These are phyloP conservation scores for Aethina tumida DNA, from an alignment of 1,140 invertebrate species.

Conservation along the genomic window DNA sequence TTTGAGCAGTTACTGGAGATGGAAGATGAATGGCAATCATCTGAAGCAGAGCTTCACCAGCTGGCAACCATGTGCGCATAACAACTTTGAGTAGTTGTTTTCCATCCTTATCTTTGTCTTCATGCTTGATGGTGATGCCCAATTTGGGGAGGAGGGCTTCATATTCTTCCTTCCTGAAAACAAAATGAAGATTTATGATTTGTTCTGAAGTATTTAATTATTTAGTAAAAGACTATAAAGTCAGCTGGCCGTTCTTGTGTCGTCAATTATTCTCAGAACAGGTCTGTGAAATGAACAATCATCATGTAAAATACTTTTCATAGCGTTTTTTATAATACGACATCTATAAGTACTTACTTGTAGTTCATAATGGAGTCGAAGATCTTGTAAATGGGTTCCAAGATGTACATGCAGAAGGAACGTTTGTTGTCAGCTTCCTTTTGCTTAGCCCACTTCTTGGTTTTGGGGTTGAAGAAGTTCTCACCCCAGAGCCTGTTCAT, in stretches of 20 bases:
- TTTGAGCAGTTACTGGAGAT: constrained; percentile 97
- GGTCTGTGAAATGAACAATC: constrained; percentile 17
- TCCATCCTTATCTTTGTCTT: constrained; percentile 94
- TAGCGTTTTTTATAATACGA: no score
- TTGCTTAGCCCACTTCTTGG: constrained; percentile 96
- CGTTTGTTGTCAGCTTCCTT: constrained; percentile 85
- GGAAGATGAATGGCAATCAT: constrained; percentile 99
- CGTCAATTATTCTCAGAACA: constrained; percentile 18
- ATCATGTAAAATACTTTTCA: constrained; percentile 11
- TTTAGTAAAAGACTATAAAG: constrained; percentile 4
- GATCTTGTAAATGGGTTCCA: constrained; percentile 98
- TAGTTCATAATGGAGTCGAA: constrained; percentile 98
- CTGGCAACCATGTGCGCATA: constrained; percentile 98
- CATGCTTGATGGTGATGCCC: constrained; percentile 82
- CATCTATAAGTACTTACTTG: constrained; percentile 42
- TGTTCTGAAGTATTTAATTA: no score
- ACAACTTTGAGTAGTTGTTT: constrained; percentile 88
- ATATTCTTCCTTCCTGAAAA: constrained; percentile 81
- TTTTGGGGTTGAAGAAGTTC: constrained; percentile 95
- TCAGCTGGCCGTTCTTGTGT: constrained; percentile 21
- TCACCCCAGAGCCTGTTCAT: constrained; percentile 97
- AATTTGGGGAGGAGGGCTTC: constrained; percentile 78
- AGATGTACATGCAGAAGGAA: constrained; percentile 97
- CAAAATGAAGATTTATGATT: constrained; percentile 13
- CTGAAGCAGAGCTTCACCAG: constrained; percentile 97